Base-by-base conservation (phyloP, 2,113 vertebrate genomes). In the Prietella phreatophila region DNA sequence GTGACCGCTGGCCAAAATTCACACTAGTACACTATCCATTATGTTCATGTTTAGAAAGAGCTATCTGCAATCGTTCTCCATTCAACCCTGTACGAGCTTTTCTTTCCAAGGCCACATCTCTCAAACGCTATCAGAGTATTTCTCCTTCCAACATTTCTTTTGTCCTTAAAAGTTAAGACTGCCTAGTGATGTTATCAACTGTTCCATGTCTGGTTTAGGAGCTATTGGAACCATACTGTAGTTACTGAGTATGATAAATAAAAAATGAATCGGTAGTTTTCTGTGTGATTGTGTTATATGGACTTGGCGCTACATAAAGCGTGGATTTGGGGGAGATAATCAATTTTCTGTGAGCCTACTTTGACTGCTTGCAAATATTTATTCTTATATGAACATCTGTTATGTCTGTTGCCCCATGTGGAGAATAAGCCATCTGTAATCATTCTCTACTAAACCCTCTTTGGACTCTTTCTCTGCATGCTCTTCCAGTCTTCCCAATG, bases 101-200 rank as follows among this genome's bases (percentile, higher is more conserved):
- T 47, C 5, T 63, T 36, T 47, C 27, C 39, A 83, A 63, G 39
- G 60, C 60, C 60, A 65, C 36, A 47, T 83, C 82, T 50, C 14
- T 19, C 60, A 83, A 65, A 65, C 2, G 30, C 60, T 27, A 17
- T 42, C 36, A 15, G 22, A 14, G 19, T 25, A 6, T 63, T 61
- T 61, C 33, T 42, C 19, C 81, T 42, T 83, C 30, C 58, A 83
- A 36, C 36, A 39, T 63, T 42, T 83, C 82, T 42, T 42, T 15
- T 42, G 82, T 63, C 56, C 82, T 65, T 83, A 22, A 17, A 63
- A 83, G 58, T 50, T n/a, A 50, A 83, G 60, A 50, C 14, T 65
- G 33, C 56, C 4, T 82, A 20, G 17, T 65, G 39, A 50, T 19
- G 4, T 61, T 82, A 25, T 11, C 56, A 33, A 61, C 58, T n/a